Percentiles rank a stretch among this genome's conserved stretches.
phyloP scores from a whole-genome alignment of 2,888 invertebrate genomes.

The Eristalis pertinax region DNA sequence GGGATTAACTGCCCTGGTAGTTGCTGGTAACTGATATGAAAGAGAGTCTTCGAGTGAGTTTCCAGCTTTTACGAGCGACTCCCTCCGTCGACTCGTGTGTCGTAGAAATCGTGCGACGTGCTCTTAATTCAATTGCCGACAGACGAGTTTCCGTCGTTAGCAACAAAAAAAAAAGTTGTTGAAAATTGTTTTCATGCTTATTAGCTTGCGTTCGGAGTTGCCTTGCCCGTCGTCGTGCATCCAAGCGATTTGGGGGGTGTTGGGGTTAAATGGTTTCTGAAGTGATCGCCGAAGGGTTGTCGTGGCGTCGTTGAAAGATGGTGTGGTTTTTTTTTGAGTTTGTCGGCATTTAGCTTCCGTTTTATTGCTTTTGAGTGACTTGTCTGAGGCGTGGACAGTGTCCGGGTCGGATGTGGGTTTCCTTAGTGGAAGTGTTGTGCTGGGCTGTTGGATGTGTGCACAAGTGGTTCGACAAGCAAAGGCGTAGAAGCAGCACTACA shows the following conservation, averaged over 20 bases:
- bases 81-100: background rate
- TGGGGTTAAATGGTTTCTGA: background rate
- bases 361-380: no score
- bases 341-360: no score
- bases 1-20: slow-evolving; percentile 33
- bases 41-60: slow-evolving; percentile 7
- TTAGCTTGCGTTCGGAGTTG: slow-evolving; percentile 14
- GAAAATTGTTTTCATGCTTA: slow-evolving; percentile 41
- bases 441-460: no score
- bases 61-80: slow-evolving; percentile 27
- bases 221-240: background rate
- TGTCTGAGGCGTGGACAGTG: no score
- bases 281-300: background rate
- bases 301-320: background rate
- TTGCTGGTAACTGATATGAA: slow-evolving; percentile 60
- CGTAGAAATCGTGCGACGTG: slow-evolving; percentile 16
- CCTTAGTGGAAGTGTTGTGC: no score
- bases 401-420: no score
- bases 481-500: no score
- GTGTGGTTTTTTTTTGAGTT: background rate
- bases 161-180: slow-evolving; percentile 35
- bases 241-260: background rate
- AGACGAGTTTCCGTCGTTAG: slow-evolving; percentile 32
- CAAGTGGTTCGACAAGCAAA: no score
- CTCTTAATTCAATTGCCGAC: slow-evolving; percentile 36